phyloP scores from a whole-genome alignment of 2,888 invertebrate genomes.

The Tenthredo scrophulariae region DNA sequence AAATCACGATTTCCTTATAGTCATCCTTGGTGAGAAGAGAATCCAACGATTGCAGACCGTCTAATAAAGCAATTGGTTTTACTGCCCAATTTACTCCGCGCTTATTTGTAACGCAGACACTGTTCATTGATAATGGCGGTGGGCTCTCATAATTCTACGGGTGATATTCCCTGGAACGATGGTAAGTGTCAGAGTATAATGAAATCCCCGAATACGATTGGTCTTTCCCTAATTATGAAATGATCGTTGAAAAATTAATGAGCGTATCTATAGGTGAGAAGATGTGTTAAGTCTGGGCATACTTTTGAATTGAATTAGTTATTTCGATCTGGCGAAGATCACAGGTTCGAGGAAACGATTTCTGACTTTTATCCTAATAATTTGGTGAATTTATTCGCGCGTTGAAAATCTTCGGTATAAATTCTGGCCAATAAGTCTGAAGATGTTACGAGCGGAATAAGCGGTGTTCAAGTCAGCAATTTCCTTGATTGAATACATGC shows the following conservation, averaged over 20 bases:
- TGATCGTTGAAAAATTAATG: neutral
- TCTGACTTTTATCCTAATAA: neutral
- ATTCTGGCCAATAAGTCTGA: neutral
- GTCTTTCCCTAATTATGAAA: neutral
- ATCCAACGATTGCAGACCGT: neutral
- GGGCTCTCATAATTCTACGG: neutral
- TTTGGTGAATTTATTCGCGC: neutral
- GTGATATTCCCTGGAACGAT: conserved; percentile 33
- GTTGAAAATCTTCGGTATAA: neutral
- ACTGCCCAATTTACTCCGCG: neutral
- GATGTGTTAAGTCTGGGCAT: neutral
- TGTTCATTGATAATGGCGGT: conserved; percentile 9
- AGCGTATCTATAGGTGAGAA: neutral
- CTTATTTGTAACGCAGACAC: neutral
- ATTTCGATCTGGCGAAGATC: neutral
- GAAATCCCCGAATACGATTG: neutral
- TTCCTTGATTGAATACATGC: conserved; percentile 45
- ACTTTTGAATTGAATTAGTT: neutral
- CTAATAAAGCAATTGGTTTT: neutral
- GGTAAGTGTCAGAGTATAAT: conserved; percentile 11
- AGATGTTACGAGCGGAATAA: neutral
- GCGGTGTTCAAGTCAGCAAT: conserved; percentile 33
- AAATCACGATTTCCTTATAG: neutral
- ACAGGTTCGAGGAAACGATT: neutral
- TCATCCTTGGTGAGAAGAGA: neutral